These are phyloP conservation scores for Plutella xylostella DNA, from an alignment of 2,888 invertebrate genomes.

Conservation along the genomic window DNA sequence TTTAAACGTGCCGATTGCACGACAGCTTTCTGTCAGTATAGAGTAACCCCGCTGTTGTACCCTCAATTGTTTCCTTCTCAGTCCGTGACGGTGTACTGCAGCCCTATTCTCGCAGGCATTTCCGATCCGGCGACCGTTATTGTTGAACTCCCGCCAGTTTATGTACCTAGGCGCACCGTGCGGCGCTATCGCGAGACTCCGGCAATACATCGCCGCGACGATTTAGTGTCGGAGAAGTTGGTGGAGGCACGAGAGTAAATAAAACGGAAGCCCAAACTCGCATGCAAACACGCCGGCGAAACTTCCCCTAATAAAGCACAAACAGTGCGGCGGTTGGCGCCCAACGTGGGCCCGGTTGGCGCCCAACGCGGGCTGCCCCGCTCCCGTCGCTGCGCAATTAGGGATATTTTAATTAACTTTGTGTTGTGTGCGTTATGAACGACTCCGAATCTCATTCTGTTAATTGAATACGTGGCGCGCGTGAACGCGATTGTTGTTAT, in stretches of 20 bases:
- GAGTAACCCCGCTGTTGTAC: conserved; percentile 30
- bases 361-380: conserved; percentile 23
- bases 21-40: no score
- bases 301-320: conserved; percentile 58
- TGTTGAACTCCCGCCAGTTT: no score
- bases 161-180: no score
- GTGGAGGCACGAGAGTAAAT: conserved; percentile 25
- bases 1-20: no score
- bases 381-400: conserved; percentile 32
- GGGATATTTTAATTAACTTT: conserved; percentile 56
- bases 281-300: conserved; percentile 44
- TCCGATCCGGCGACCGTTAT: background rate
- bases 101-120: background rate
- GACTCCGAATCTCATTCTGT: conserved; percentile 50
- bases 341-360: conserved; percentile 24
- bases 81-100: conserved; percentile 5
- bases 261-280: conserved; percentile 38
- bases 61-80: conserved; percentile 22
- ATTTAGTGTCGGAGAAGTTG: background rate
- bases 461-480: conserved; percentile 51
- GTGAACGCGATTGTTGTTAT: conserved; percentile 31
- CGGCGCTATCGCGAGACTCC: no score
- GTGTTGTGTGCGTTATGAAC: conserved; percentile 37
- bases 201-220: no score
- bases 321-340: conserved; percentile 43